These are phyloP conservation scores for Megastigmus dorsalis DNA, from an alignment of 2,888 invertebrate genomes.

Conservation along the genomic window DNA sequence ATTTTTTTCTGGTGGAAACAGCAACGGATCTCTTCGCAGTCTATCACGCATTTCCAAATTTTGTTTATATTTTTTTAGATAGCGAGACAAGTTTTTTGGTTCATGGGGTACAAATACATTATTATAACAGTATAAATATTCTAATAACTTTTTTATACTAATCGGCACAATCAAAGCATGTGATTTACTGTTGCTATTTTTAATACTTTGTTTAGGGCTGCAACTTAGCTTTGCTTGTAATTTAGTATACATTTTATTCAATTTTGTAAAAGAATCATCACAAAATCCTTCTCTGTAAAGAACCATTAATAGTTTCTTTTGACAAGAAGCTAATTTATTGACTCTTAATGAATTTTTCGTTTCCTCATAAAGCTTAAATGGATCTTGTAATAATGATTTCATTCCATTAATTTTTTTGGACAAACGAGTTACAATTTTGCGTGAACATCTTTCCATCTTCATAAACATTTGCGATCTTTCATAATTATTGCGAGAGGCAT, in stretches of 20 bases:
- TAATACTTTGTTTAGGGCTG: background rate
- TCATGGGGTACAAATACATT: constrained; percentile 42
- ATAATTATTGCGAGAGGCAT: constrained; percentile 13
- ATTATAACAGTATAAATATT: constrained; percentile 39
- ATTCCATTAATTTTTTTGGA: constrained; percentile 38
- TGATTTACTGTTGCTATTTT: background rate
- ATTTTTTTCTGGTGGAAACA: constrained; percentile 17
- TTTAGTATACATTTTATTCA: constrained; percentile 1
- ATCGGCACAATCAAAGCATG: background rate
- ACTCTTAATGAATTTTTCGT: background rate
- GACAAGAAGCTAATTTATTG: background rate
- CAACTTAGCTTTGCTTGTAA: background rate
- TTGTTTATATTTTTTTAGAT: constrained; percentile 17
- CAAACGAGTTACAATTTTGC: background rate
- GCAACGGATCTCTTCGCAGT: constrained; percentile 27
- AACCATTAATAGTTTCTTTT: constrained; percentile 33
- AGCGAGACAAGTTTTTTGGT: background rate
- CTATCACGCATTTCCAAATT: background rate
- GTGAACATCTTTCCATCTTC: background rate
- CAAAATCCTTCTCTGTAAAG: constrained; percentile 35
- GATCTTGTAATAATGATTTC: constrained; percentile 24
- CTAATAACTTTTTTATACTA: background rate
- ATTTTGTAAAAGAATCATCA: constrained; percentile 16
- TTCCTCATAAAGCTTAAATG: constrained; percentile 42
- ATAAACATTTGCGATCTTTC: constrained; percentile 33